These are phyloP conservation scores for Sylvia atricapilla DNA, from an alignment of 2,113 vertebrate genomes.

Conservation along the genomic window DNA sequence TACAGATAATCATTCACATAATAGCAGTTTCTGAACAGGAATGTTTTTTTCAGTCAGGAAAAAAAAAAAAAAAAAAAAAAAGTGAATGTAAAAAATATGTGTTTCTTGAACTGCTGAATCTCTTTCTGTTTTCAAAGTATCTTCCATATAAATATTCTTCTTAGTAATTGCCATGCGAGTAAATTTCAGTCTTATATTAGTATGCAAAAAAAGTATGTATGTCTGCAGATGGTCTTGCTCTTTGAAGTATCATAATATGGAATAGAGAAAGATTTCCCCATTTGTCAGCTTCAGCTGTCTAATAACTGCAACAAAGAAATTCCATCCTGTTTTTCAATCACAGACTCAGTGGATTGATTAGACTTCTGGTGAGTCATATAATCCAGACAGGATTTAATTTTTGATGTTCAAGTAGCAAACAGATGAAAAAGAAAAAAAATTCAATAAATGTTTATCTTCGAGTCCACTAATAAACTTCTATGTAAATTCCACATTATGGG, in stretches of 20 bases:
- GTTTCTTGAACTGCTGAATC: background rate
- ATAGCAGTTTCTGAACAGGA: background rate
- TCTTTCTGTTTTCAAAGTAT: background rate
- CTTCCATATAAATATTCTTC: background rate
- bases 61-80: background rate
- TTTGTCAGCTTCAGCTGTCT: background rate
- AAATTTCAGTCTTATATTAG: background rate
- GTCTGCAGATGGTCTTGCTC: background rate
- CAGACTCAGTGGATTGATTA: background rate
- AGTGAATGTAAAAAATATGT: background rate
- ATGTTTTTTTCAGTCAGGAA: background rate
- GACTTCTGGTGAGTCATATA: background rate
- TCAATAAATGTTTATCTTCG: background rate
- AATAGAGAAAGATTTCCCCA: background rate
- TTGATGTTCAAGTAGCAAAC: background rate
- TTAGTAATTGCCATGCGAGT: background rate
- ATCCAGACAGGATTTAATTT: background rate
- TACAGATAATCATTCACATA: background rate
- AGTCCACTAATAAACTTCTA: background rate
- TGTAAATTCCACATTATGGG: background rate
- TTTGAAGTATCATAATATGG: background rate
- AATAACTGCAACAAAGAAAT: background rate
- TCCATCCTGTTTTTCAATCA: background rate
- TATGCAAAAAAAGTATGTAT: background rate
- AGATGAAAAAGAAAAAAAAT: fast-evolving